Evolutionary conservation across 2,888 invertebrate species (phyloP).

Genomic region (Tribolium freemani): DNA sequence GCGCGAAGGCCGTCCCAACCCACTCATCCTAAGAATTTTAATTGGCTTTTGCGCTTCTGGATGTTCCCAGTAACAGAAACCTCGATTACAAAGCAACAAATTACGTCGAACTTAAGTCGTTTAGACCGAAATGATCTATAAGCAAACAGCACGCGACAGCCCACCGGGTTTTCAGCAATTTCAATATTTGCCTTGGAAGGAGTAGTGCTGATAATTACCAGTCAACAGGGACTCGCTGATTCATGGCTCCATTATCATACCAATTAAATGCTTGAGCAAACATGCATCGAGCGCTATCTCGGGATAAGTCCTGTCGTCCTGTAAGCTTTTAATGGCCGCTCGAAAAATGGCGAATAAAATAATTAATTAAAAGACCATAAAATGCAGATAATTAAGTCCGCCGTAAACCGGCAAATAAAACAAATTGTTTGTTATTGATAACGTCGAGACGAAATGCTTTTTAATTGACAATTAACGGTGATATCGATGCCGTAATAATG

Average conservation of each 20-base stretch:
- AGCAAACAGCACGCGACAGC: slow-evolving; percentile 40
- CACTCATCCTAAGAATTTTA: slow-evolving; percentile 50
- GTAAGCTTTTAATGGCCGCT: slow-evolving; percentile 5
- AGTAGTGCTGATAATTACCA: slow-evolving; percentile 46
- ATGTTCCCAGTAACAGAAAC: slow-evolving; percentile 9
- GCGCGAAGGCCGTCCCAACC: slow-evolving; percentile 37
- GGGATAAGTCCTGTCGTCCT: slow-evolving; percentile 22
- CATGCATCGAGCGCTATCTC: slow-evolving; percentile 29
- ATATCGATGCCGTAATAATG: slow-evolving; percentile 14
- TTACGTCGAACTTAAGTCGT: slow-evolving; percentile 12
- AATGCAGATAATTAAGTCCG: slow-evolving; percentile 7
- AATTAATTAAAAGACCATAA: slow-evolving; percentile 29
- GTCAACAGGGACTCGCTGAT: slow-evolving; percentile 48
- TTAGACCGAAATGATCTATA: slow-evolving; percentile 16
- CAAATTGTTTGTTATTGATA: slow-evolving; percentile 32
- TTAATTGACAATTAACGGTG: slow-evolving; percentile 32
- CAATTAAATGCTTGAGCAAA: slow-evolving; percentile 47
- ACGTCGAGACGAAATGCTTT: slow-evolving; percentile 12
- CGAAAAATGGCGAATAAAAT: slow-evolving; percentile 24
- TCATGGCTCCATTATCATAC: slow-evolving; percentile 49
- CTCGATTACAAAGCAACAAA: slow-evolving; percentile 10
- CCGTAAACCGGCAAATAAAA: slow-evolving; percentile 15
- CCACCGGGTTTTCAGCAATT: slow-evolving; percentile 32
- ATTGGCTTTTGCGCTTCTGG: slow-evolving; percentile 48
- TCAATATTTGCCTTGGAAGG: slow-evolving; percentile 37